Evolutionary conservation across 2,113 vertebrate genomes (phyloP).

Genomic region (Sinocyclocheilus anophthalmus): DNA sequence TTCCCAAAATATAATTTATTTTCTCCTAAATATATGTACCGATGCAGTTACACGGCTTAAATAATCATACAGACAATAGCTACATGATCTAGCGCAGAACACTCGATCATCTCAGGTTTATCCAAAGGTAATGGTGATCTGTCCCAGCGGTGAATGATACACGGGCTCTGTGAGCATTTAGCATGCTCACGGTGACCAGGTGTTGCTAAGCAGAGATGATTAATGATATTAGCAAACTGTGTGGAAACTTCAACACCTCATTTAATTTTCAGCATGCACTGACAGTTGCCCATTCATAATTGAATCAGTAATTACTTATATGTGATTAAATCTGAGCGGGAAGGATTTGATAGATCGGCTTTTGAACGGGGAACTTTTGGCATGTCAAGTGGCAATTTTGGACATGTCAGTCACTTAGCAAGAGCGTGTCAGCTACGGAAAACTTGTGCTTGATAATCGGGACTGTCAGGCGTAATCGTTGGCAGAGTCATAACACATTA

Average conservation of each 20-base stretch:
- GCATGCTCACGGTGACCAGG: conserved; percentile 23
- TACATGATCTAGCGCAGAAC: background rate
- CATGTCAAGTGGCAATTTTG: conserved; percentile 22
- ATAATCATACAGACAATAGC: conserved; percentile 18
- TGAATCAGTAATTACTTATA: conserved; percentile 51
- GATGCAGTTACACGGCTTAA: background rate
- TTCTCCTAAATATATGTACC: background rate
- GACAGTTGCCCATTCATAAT: conserved; percentile 42
- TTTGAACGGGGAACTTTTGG: conserved; percentile 23
- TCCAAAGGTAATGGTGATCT: background rate
- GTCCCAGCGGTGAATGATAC: conserved; percentile 22
- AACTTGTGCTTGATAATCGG: conserved; percentile 34
- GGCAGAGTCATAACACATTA: background rate
- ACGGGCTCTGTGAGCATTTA: background rate
- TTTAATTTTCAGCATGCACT: conserved; percentile 36
- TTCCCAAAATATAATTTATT: background rate
- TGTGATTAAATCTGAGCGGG: conserved; percentile 44
- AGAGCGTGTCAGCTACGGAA: conserved; percentile 11
- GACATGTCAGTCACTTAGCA: conserved; percentile 1
- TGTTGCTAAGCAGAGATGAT: conserved; percentile 30
- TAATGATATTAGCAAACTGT: conserved; percentile 14
- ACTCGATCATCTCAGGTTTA: conserved; percentile 23
- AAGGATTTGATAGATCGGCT: conserved; percentile 36
- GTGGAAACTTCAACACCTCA: conserved; percentile 33
- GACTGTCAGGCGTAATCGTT: conserved; percentile 4